Conservation (phyloP, 2,888 invertebrate genomes). For the Scaptomyza caliginosa region DNA sequence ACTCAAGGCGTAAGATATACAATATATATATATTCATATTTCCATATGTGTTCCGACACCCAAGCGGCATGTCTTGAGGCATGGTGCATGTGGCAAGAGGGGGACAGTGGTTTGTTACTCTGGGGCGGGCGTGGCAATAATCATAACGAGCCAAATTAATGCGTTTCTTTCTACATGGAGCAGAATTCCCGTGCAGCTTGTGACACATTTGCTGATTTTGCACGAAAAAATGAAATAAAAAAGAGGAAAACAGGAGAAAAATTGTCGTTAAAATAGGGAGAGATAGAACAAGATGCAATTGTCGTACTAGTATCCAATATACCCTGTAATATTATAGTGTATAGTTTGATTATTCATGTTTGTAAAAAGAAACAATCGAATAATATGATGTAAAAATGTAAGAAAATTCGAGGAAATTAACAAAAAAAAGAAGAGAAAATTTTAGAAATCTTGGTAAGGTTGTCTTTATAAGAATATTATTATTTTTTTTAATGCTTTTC, state of each 20-base stretch:
- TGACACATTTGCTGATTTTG: slow-evolving; percentile 76
- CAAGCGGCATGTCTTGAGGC: slow-evolving; percentile 19
- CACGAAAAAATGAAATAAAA: slow-evolving; percentile 9
- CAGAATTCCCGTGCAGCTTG: slow-evolving; percentile 80
- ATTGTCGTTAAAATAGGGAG: slow-evolving; percentile 14
- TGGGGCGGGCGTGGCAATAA: slow-evolving; percentile 70
- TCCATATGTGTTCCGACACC: slow-evolving; percentile 56
- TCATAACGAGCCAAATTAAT: slow-evolving; percentile 82
- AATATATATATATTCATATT: slow-evolving; percentile 11
- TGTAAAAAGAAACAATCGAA: too few relatives aligned
- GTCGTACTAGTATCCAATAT: slow-evolving; percentile 1
- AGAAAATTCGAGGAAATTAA: neutral
- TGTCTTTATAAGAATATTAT: too few relatives aligned
- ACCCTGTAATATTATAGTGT: slow-evolving; percentile 30
- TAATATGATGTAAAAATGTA: neutral
- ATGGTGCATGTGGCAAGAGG: neutral
- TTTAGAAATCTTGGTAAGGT: too few relatives aligned
- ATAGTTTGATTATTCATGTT: neutral
- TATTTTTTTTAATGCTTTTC: too few relatives aligned
- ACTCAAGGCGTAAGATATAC: slow-evolving; percentile 56
- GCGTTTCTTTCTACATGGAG: slow-evolving; percentile 81
- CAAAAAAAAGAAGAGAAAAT: too few relatives aligned
- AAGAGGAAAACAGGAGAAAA: neutral
- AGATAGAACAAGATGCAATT: neutral
- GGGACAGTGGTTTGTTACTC: too few relatives aligned